These are phyloP conservation scores for Tachina fera DNA, from an alignment of 2,888 invertebrate genomes.

Conservation along the genomic window DNA sequence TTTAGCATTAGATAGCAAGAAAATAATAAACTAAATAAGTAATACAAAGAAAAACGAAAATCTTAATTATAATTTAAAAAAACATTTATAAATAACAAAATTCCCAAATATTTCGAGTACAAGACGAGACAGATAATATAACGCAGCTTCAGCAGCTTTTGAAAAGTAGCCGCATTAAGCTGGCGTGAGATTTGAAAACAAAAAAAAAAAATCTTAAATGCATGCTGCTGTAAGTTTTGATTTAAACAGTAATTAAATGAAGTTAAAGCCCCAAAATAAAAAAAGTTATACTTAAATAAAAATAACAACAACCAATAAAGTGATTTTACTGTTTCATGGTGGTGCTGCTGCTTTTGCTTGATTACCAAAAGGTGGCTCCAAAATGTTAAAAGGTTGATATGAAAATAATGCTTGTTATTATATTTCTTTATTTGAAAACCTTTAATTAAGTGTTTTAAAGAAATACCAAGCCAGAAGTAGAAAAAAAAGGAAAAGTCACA, in stretches of 20 bases:
- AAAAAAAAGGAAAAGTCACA: background rate
- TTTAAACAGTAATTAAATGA: slow-evolving; percentile 57
- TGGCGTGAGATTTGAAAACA: slow-evolving; percentile 36
- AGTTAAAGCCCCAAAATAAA: background rate
- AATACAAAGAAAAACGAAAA: slow-evolving; percentile 13
- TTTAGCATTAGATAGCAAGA: background rate
- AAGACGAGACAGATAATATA: background rate
- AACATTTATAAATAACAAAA: slow-evolving; percentile 30
- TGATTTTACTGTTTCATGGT: slow-evolving; percentile 28
- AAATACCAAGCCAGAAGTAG: slow-evolving; percentile 2
- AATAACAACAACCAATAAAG: slow-evolving; percentile 12
- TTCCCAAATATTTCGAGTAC: slow-evolving; percentile 5
- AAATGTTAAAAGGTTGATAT: slow-evolving; percentile 44
- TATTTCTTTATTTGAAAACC: slow-evolving; percentile 48
- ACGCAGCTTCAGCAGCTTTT: background rate
- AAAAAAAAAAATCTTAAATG: slow-evolving; percentile 1
- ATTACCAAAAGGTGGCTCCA: slow-evolving; percentile 22
- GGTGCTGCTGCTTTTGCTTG: slow-evolving; percentile 17
- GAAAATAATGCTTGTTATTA: background rate
- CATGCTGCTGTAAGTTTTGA: slow-evolving; percentile 35
- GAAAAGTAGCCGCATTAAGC: slow-evolving; percentile 9
- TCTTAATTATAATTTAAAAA: slow-evolving; percentile 56
- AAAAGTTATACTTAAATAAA: background rate
- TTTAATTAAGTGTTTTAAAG: slow-evolving; percentile 57
- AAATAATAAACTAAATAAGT: slow-evolving; percentile 1